A percentile compares a stretch with the other conserved stretches of the same genome.
These are phyloP conservation scores for Hemichromis elongatus DNA, from an alignment of 2,113 vertebrate species.

Conservation along the genomic window DNA sequence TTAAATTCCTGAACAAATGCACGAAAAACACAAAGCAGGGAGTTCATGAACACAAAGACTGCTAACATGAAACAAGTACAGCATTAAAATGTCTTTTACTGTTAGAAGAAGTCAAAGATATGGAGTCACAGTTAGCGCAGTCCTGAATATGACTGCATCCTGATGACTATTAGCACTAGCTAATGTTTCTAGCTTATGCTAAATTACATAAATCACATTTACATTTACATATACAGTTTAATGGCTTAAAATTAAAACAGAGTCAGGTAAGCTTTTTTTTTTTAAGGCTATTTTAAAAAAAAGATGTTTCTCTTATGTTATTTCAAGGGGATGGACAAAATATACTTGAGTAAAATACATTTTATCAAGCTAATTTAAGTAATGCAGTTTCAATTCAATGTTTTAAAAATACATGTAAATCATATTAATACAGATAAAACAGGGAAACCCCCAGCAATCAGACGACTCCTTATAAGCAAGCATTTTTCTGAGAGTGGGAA, in stretches of 20 bases:
- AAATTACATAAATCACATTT: neutral
- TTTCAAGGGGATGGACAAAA: neutral
- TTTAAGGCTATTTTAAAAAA: too few species aligned
- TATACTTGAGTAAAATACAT: neutral
- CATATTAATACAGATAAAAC: neutral
- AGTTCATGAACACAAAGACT: neutral
- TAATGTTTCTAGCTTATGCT: neutral
- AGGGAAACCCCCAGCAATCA: neutral
- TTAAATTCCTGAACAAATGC: neutral
- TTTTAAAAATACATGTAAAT: too few species aligned
- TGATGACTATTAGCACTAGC: rapidly evolving
- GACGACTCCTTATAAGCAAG: neutral
- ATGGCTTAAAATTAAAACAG: neutral
- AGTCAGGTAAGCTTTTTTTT: too few species aligned
- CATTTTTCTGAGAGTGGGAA: neutral
- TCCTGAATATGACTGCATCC: neutral
- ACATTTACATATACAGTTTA: too few species aligned
- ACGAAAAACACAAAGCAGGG: neutral
- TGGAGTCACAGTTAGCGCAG: neutral
- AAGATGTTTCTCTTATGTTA: neutral
- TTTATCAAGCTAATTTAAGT: neutral
- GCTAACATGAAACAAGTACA: neutral
- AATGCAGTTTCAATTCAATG: neutral
- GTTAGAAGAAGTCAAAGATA: neutral
- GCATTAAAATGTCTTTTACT: neutral